Percentiles rank a stretch among this genome's conserved stretches.
These are phyloP conservation scores for Neoniphon sammara DNA, from an alignment of 2,797 vertebrate species.

Conservation along the genomic window DNA sequence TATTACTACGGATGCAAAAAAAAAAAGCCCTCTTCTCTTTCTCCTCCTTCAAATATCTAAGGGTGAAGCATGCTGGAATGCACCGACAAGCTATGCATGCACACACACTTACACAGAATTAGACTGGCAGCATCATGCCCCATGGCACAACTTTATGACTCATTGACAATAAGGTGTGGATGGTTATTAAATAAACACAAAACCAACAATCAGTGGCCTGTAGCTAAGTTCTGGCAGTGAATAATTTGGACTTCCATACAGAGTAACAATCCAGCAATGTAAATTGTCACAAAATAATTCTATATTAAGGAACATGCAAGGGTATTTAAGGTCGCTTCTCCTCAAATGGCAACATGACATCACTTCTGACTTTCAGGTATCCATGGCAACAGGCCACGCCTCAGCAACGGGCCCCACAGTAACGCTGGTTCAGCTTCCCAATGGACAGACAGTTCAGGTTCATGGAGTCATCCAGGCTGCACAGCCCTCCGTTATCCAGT, in stretches of 20 bases:
- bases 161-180: background rate
- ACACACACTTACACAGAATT: background rate
- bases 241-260: too few species aligned
- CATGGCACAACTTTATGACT: constrained; percentile 15
- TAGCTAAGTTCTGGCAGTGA: too few species aligned
- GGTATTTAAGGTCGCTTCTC: too few species aligned
- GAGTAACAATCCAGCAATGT: too few species aligned
- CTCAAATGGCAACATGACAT: background rate
- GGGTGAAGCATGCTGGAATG: background rate
- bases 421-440: constrained; percentile 95
- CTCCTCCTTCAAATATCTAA: too few species aligned
- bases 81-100: background rate
- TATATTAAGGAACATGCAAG: too few species aligned
- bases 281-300: too few species aligned
- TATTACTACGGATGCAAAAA: too few species aligned
- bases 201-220: too few species aligned
- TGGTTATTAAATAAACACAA: background rate
- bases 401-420: constrained; percentile 89
- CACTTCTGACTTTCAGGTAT: constrained; percentile 62
- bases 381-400: constrained; percentile 72
- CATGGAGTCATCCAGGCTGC: constrained; percentile 97
- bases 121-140: background rate
- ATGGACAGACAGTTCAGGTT: constrained; percentile 96
- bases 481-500: constrained; percentile 96
- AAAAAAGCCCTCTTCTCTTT: too few species aligned